phyloP scores from a whole-genome alignment of 2,888 invertebrate genomes.

The Catocala sponsa region DNA sequence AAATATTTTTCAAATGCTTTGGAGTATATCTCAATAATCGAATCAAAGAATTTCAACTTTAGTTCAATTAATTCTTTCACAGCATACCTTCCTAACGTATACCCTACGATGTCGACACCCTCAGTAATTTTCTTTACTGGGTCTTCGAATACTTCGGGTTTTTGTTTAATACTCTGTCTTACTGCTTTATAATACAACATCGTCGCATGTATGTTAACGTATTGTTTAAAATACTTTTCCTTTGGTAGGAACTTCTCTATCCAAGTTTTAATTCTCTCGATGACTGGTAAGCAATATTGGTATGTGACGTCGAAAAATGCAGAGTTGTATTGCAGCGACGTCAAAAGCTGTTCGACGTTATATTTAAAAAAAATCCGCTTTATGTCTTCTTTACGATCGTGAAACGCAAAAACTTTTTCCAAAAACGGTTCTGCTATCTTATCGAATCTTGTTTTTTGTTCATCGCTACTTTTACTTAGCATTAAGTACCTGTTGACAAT shows the following conservation, averaged over 20 bases:
- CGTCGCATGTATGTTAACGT: slow-evolving; percentile 61
- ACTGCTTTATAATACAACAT: slow-evolving; percentile 68
- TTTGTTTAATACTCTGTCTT: slow-evolving; percentile 48
- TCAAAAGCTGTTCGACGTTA: slow-evolving; percentile 49
- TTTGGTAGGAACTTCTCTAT: slow-evolving; percentile 57
- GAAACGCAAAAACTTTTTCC: slow-evolving; percentile 42
- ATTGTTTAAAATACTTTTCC: slow-evolving; percentile 57
- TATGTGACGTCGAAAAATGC: slow-evolving; percentile 60
- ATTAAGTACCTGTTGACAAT: slow-evolving; percentile 64
- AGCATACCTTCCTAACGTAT: slow-evolving; percentile 60
- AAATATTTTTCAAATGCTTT: slow-evolving; percentile 49
- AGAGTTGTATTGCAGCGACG: slow-evolving; percentile 56
- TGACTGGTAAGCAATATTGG: slow-evolving; percentile 57
- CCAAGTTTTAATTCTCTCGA: slow-evolving; percentile 57
- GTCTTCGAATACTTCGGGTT: slow-evolving; percentile 43
- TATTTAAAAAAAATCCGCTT: not conserved
- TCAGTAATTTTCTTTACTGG: slow-evolving; percentile 43
- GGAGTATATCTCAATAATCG: slow-evolving; percentile 60
- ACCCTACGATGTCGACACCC: slow-evolving; percentile 59
- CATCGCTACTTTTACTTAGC: slow-evolving; percentile 51
- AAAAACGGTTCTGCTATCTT: slow-evolving; percentile 57
- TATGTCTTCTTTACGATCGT: not conserved
- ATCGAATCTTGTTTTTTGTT: slow-evolving; percentile 50
- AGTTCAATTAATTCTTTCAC: slow-evolving; percentile 58
- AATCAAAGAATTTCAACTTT: slow-evolving; percentile 56